A percentile compares a stretch with the other conserved stretches of the same genome.
These are phyloP conservation scores for Cirrhinus mrigala DNA, from an alignment of 2,797 vertebrate genomes.

Conservation along the genomic window DNA sequence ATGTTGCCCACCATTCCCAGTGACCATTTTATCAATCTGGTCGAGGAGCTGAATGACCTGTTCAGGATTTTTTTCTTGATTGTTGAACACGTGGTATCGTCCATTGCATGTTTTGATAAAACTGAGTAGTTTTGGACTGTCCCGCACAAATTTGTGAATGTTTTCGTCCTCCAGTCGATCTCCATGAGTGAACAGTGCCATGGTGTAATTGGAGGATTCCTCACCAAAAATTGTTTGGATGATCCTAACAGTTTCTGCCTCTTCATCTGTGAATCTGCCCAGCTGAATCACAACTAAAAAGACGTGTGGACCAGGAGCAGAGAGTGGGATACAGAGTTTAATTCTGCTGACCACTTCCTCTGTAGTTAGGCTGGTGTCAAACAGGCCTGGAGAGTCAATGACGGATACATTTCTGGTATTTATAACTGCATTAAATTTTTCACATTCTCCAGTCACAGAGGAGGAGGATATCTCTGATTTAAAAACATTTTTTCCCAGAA, in stretches of 20 bases:
- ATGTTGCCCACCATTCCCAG: conserved; percentile 7
- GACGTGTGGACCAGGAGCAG: conserved; percentile 53
- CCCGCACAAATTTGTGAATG: conserved; percentile 33
- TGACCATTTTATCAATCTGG: conserved; percentile 46
- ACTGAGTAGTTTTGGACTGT: neutral
- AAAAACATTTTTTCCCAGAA: conserved; percentile 32
- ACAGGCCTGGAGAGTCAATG: conserved; percentile 53
- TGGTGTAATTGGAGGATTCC: conserved; percentile 15
- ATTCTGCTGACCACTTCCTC: conserved; percentile 30
- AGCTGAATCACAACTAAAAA: conserved; percentile 47
- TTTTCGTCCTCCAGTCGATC: conserved; percentile 19
- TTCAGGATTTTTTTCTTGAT: neutral
- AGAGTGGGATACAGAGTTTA: conserved; percentile 44
- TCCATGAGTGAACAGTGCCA: conserved; percentile 42
- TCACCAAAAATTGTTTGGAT: conserved; percentile 40
- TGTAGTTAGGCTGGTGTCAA: conserved; percentile 11
- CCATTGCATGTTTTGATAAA: conserved; percentile 13
- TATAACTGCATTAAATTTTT: neutral
- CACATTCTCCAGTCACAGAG: conserved; percentile 30
- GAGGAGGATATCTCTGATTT: conserved; percentile 34
- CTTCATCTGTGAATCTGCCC: conserved; percentile 49
- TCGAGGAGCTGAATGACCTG: conserved; percentile 36
- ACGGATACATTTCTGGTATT: conserved; percentile 31
- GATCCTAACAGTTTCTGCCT: neutral
- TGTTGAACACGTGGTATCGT: conserved; percentile 38